Evolutionary conservation across 2,888 invertebrate genomes (phyloP).

Genomic region (Ichneumon xanthorius): DNA sequence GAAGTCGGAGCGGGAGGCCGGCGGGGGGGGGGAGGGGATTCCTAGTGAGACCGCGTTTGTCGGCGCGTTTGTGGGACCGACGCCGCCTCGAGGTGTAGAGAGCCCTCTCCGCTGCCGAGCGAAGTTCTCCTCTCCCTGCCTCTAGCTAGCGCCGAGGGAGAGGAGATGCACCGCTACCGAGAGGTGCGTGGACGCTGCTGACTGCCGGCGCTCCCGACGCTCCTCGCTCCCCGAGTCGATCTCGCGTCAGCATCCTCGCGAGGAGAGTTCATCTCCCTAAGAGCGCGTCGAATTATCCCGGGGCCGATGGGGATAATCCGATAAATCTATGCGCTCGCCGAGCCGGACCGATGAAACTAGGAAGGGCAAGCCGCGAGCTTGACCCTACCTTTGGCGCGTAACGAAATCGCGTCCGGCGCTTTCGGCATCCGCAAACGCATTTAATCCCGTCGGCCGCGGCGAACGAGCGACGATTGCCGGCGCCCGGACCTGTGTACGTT

Average conservation of each 20-base stretch:
- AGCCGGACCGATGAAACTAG: not conserved
- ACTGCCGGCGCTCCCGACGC: not conserved
- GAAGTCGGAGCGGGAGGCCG: constrained; percentile 64
- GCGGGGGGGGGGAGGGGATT: constrained; percentile 70
- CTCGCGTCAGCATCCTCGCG: not conserved
- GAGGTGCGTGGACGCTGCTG: not conserved
- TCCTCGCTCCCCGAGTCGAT: not conserved
- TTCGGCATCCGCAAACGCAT: not conserved
- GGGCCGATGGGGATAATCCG: not conserved
- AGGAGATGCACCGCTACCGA: not conserved
- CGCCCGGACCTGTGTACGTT: constrained; percentile 18
- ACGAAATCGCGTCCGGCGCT: not conserved
- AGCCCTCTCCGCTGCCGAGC: constrained; percentile 38
- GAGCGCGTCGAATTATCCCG: not conserved
- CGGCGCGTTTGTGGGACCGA: constrained; percentile 83
- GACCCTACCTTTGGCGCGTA: not conserved
- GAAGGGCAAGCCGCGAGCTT: not conserved
- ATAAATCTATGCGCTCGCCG: too few relatives aligned
- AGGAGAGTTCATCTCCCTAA: constrained; percentile 11
- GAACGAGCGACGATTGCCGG: constrained; percentile 25
- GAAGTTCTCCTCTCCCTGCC: constrained; percentile 30
- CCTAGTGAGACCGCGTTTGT: constrained; percentile 83
- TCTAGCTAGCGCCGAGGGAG: constrained; percentile 35
- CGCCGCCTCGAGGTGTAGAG: constrained; percentile 78
- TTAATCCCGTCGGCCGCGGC: not conserved